These are phyloP conservation scores for Triops cancriformis DNA, from an alignment of 1,140 invertebrate genomes.

Conservation along the genomic window DNA sequence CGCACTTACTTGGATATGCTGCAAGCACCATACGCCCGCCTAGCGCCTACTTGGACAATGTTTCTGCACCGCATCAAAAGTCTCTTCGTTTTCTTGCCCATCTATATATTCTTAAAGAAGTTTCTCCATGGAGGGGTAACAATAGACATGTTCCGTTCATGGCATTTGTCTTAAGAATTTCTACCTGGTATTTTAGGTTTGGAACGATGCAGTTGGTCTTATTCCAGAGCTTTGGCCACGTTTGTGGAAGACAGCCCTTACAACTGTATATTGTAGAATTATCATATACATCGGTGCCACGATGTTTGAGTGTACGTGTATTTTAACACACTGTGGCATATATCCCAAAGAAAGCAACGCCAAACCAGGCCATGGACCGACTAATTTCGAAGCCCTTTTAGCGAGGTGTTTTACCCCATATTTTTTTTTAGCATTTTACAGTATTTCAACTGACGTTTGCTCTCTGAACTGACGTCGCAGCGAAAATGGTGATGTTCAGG, in stretches of 20 bases:
- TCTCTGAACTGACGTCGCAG: too few species aligned
- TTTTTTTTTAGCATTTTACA: neutral
- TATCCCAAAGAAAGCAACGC: slow-evolving; percentile 67
- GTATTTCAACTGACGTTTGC: neutral
- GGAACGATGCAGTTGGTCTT: slow-evolving; percentile 56
- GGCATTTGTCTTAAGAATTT: slow-evolving; percentile 14
- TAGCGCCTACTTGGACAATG: slow-evolving; percentile 51
- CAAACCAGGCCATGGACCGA: slow-evolving; percentile 71
- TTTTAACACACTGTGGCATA: slow-evolving; percentile 76
- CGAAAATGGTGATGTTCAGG: slow-evolving; percentile 42
- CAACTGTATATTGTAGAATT: slow-evolving; percentile 78
- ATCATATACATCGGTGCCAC: slow-evolving; percentile 82
- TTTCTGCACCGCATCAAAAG: slow-evolving; percentile 57
- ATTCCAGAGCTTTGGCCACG: slow-evolving; percentile 60
- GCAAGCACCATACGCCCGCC: slow-evolving; percentile 52
- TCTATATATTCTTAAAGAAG: slow-evolving; percentile 58
- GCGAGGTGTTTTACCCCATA: slow-evolving; percentile 19
- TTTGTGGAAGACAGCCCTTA: slow-evolving; percentile 72
- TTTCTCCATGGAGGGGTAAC: slow-evolving; percentile 64
- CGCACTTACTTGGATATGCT: slow-evolving; percentile 75
- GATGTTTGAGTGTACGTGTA: slow-evolving; percentile 84
- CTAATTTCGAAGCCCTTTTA: slow-evolving; percentile 43
- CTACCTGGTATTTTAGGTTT: slow-evolving; percentile 53
- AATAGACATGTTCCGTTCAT: neutral
- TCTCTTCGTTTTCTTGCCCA: slow-evolving; percentile 54